Base-by-base conservation (phyloP, 2,797 vertebrate species). In the Momotus momota region DNA sequence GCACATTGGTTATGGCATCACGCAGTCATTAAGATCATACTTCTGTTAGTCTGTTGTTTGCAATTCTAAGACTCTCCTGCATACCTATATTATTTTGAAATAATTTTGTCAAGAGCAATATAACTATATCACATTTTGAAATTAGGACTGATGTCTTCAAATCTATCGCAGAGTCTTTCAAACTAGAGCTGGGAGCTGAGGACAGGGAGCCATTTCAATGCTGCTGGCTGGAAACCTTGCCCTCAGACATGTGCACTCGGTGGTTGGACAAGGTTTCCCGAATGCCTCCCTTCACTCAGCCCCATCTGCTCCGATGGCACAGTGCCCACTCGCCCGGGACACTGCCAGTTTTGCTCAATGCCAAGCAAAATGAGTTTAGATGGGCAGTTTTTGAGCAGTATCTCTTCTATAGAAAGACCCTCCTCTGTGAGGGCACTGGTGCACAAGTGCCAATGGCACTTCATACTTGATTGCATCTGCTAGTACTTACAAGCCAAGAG, bases 361-460 rank as follows among this genome's bases (percentile, higher is more conserved):
- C 93, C 97, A 94, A 96, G 81, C 51, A 96, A 90, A 97, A 92
- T 48, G 55, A 71, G 90, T 80, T 89, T 73, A 48, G 79, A 88
- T 81, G 83, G 91, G 70, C 83, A 88, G 69, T 81, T 80, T 74
- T 52, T 0, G 46, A 97, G 82, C 64, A 81, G 71, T 23, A 84
- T 60, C 81, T 88, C 86, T 81, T 57, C 88, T 60, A 6, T 1
- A 70, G 52, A 8, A 54, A 72, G 77, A 16, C 87, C 87, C 46
- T 96, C 69, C 94, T 94, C 83, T 77, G 22, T 21, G 55, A 72
- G 77, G 69, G 49, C 57, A 29, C 57, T 14, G 64, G 26, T 4
- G 2, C 58, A 18, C 3, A 8, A 48, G 69, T 83, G 55, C 81
- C 84, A 91, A 85, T 45, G 12, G 55, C 71, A 7, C 83, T 81